These are phyloP conservation scores for Cyclophora albipunctata DNA, from an alignment of 2,888 invertebrate species.

Conservation along the genomic window DNA sequence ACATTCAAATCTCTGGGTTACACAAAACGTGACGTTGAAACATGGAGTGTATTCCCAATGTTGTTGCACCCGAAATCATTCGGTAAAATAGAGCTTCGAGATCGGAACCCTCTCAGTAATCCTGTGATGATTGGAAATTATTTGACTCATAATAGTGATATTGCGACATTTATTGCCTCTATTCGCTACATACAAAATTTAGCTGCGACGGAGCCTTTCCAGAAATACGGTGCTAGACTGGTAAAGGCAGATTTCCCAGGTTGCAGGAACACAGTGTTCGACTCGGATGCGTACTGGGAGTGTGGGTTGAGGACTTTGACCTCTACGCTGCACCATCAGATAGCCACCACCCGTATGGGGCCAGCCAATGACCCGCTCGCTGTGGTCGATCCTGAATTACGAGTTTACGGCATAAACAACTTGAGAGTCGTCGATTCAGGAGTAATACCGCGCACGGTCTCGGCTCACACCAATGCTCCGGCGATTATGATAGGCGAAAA, in stretches of 20 bases:
- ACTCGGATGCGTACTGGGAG: slow-evolving; percentile 81
- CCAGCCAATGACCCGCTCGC: slow-evolving; percentile 75
- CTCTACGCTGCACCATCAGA: slow-evolving; percentile 78
- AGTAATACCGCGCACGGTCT: slow-evolving; percentile 78
- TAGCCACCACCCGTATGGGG: slow-evolving; percentile 84
- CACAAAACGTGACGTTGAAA: slow-evolving; percentile 51
- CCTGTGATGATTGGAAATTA: slow-evolving; percentile 90
- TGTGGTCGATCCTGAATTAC: slow-evolving; percentile 78
- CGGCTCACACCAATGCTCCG: slow-evolving; percentile 81
- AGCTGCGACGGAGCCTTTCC: slow-evolving; percentile 75
- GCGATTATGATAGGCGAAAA: slow-evolving; percentile 84
- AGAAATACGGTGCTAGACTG: slow-evolving; percentile 70
- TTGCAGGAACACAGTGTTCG: slow-evolving; percentile 65
- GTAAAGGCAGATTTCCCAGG: slow-evolving; percentile 68
- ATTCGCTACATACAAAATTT: slow-evolving; percentile 78
- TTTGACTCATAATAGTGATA: slow-evolving; percentile 77
- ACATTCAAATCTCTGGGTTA: slow-evolving; percentile 72
- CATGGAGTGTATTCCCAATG: slow-evolving; percentile 79
- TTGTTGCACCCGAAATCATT: slow-evolving; percentile 83
- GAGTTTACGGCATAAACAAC: slow-evolving; percentile 75
- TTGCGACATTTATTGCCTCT: slow-evolving; percentile 75
- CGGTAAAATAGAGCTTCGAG: slow-evolving; percentile 80
- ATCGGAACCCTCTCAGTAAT: slow-evolving; percentile 82
- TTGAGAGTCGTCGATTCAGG: slow-evolving; percentile 82
- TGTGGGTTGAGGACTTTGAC: slow-evolving; percentile 78